Evolutionary conservation across 2,797 vertebrate species (phyloP), one percentile per base, ranked within the genome.

Genomic region (Cryptoprocta ferox): DNA sequence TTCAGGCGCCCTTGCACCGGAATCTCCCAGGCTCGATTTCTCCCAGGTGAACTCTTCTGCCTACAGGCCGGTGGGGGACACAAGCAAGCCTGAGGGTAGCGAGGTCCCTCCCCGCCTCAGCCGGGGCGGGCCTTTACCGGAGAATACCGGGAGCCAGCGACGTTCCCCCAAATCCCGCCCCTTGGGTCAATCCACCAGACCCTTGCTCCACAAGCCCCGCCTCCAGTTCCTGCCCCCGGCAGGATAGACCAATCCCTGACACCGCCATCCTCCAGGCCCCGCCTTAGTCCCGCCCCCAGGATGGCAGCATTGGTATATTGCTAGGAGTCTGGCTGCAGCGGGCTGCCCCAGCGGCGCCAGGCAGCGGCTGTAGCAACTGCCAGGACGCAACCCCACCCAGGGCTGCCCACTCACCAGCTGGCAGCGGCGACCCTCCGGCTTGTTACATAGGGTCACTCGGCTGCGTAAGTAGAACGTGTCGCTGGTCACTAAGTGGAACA

Each of bases 361-460:
- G 4, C 12, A 1, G 11, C 6, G 14, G 59, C 13, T 16, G 26
- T 28, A 1, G 45, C 6, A 0, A 6, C 26, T 7, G 30, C 59
- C 19, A 1, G 24, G 76, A 56, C n/a, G n/a, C n/a, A n/a, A n/a
- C 14, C 8, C 13, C 13, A 3, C 16, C 45, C 7, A 2, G 6
- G 66, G n/a, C 65, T 42, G 56, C 26, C 11, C 0, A 1, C 96
- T 97, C 71, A 84, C 96, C 5, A 30, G 93, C 37, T 73, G 86
- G 76, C 96, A 91, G 0, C 2, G 39, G 30, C 6, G 50, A n/a
- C 75, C 66, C 0, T 16, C 65, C 39, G 1, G 26, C 86, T 86
- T 84, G 65, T 96, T 63, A 50, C 95, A 88, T 59, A 91, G 86
- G 39, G 93, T 95, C 94, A 92, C 93, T 63, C 3, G 75, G 68